Base-by-base conservation (phyloP, 2,888 invertebrate genomes). In the Tribolium freemani region DNA sequence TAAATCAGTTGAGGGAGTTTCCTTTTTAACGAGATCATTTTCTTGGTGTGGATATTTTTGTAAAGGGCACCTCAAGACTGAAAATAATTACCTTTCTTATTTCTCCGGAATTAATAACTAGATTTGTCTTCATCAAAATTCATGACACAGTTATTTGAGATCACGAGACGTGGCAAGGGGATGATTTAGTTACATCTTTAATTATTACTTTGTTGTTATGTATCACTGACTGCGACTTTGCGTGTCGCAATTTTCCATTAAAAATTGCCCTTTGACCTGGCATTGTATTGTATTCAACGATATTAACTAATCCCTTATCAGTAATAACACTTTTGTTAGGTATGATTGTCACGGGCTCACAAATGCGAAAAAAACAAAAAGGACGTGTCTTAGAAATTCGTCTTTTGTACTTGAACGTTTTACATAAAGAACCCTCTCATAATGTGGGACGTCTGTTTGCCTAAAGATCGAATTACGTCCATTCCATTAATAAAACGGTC, bases 401-500 rank as follows among this genome's bases (percentile, higher is more conserved):
- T 51, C 20, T 20, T 51, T 51, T 16, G 10, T 48, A 16, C n/a
- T 38, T n/a, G 1, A 20, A 9, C 8, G 38, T 50, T 53, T 64
- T 54, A 10, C 53, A 45, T 30, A 50, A 13, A 69, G 53, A 54
- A 48, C 57, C 5, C 70, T 50, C 64, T 71, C 66, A 26, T 26
- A 26, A 71, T 66, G 66, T 71, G 71, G 71, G 71, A 13, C 38
- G 71, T 71, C 48, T 71, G 66, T 71, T 71, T 66, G 53, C 57
- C 48, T 11, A 16, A 54, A 6, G 66, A 71, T 71, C 58, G 45
- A 71, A 71, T 71, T 71, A 71, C 69, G 11, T 13, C 31, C 58
- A 53, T 67, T 56, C 66, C 48, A n/a, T 11, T 48, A 48, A 16
- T 11, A 11, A 48, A 48, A 16, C 26, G 5, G 21, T 9, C 16